A percentile compares a stretch with the other conserved stretches of the same genome.
These are phyloP conservation scores for Naso thynnoides DNA, from an alignment of 2,797 vertebrate species.

Conservation along the genomic window DNA sequence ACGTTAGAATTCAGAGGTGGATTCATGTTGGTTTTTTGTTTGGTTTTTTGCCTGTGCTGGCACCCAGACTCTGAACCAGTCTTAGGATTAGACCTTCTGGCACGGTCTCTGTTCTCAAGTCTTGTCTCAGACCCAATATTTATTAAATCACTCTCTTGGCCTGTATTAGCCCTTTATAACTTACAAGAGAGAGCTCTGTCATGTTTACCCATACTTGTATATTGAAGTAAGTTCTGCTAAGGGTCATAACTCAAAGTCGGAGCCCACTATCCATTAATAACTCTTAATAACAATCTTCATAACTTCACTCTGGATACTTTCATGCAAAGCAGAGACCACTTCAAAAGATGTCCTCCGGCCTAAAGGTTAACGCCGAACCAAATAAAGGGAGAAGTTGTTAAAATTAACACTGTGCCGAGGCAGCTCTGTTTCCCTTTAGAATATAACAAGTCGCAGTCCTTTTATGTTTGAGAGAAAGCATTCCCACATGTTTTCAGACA, in stretches of 20 bases:
- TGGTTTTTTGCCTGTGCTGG: slow-evolving; percentile 18
- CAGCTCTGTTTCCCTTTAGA: slow-evolving; percentile 82
- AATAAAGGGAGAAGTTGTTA: slow-evolving; percentile 84
- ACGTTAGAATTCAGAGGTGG: slow-evolving; percentile 30
- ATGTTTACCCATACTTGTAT: slow-evolving; percentile 12
- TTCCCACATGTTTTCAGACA: slow-evolving; percentile 93
- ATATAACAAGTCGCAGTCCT: slow-evolving; percentile 79
- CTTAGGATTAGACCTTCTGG: slow-evolving; percentile 24
- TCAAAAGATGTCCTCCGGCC: slow-evolving; percentile 77
- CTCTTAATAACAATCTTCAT: slow-evolving; percentile 71
- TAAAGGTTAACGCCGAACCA: slow-evolving; percentile 83
- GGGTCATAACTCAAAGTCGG: slow-evolving; percentile 64
- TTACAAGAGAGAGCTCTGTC: slow-evolving; percentile 25
- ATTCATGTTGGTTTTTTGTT: too few relatives aligned
- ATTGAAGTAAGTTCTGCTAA: slow-evolving; percentile 33
- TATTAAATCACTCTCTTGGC: slow-evolving; percentile 33
- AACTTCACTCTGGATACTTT: slow-evolving; percentile 75
- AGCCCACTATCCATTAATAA: slow-evolving; percentile 75
- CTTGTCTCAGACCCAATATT: slow-evolving; percentile 34
- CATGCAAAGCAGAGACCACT: slow-evolving; percentile 63
- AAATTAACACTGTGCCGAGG: slow-evolving; percentile 85
- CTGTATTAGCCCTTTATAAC: slow-evolving; percentile 37
- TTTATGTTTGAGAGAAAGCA: slow-evolving; percentile 90
- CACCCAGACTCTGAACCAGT: slow-evolving; percentile 7
- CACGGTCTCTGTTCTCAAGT: slow-evolving; percentile 33